A percentile compares a stretch with the other conserved stretches of the same genome.
phyloP scores from a whole-genome alignment of 1,140 invertebrate genomes.

The Sitophilus oryzae region DNA sequence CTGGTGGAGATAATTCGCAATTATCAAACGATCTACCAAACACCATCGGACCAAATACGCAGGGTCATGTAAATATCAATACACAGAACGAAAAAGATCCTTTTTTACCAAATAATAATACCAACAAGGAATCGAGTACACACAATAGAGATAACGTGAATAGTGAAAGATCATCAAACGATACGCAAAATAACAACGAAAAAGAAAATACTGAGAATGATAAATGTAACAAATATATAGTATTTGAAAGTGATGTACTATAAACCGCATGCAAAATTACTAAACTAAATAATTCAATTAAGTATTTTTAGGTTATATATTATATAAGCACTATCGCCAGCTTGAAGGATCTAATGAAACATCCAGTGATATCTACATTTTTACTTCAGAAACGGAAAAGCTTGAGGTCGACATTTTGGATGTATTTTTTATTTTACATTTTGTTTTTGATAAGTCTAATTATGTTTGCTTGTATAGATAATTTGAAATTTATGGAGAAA shows the following conservation, averaged over 20 bases:
- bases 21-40: too few relatives aligned
- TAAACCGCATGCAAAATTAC: neutral
- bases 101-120: too few relatives aligned
- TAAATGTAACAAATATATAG: too few relatives aligned
- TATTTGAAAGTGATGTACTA: too few relatives aligned
- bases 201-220: too few relatives aligned
- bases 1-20: too few relatives aligned
- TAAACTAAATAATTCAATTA: constrained; percentile 28
- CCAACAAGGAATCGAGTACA: neutral
- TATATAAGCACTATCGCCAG: constrained; percentile 62
- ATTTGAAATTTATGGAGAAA: constrained; percentile 44
- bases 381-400: constrained; percentile 73
- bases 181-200: too few relatives aligned
- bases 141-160: neutral
- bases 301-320: constrained; percentile 49
- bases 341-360: constrained; percentile 61
- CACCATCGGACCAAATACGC: too few relatives aligned
- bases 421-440: constrained; percentile 69
- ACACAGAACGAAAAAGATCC: too few relatives aligned
- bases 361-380: constrained; percentile 73
- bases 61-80: too few relatives aligned
- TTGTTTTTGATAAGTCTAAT: constrained; percentile 58
- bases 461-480: constrained; percentile 57
- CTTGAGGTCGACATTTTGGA: constrained; percentile 61
- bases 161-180: too few relatives aligned